A percentile compares a stretch with the other conserved stretches of the same genome.
Conservation (phyloP, 2,888 invertebrate genomes). For the Acrocera orbiculus region DNA sequence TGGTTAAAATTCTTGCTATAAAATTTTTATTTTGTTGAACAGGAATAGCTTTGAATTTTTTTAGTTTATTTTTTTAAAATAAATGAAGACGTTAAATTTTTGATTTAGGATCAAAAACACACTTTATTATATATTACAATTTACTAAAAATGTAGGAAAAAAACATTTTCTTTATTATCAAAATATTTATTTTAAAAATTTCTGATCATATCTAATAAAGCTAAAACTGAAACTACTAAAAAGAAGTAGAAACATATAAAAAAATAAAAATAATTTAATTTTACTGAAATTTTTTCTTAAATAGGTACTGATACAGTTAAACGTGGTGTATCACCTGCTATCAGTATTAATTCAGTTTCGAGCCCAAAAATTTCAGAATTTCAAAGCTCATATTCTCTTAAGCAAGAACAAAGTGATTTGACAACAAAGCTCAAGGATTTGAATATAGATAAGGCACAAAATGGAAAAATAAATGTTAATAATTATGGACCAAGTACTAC, state of each 20-base stretch:
- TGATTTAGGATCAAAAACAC: too few relatives aligned
- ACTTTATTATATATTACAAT: too few relatives aligned
- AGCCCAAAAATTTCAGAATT: conserved; percentile 27
- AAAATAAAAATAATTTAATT: too few relatives aligned
- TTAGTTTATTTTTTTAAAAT: neutral
- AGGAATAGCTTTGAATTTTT: neutral
- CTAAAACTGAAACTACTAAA: too few relatives aligned
- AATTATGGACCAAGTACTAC: conserved; percentile 13
- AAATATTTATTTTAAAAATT: too few relatives aligned
- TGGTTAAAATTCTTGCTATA: too few relatives aligned
- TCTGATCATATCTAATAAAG: too few relatives aligned
- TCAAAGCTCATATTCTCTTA: conserved; percentile 26
- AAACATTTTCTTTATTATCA: too few relatives aligned
- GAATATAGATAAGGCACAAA: conserved; percentile 9
- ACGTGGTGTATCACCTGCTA: conserved; percentile 29
- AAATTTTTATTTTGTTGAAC: neutral
- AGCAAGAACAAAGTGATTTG: conserved; percentile 14
- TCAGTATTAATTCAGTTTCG: conserved; percentile 20
- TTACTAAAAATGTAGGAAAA: too few relatives aligned
- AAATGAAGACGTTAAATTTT: too few relatives aligned
- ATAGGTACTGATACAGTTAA: conserved; percentile 32
- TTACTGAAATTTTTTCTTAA: too few relatives aligned
- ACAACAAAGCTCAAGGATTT: conserved; percentile 9
- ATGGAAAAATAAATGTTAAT: conserved; percentile 3
- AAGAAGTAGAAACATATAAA: too few relatives aligned